Evolutionary conservation across 1,140 invertebrate genomes (phyloP), one percentile per base, ranked within the genome.

Genomic region (Telenomus remus): DNA sequence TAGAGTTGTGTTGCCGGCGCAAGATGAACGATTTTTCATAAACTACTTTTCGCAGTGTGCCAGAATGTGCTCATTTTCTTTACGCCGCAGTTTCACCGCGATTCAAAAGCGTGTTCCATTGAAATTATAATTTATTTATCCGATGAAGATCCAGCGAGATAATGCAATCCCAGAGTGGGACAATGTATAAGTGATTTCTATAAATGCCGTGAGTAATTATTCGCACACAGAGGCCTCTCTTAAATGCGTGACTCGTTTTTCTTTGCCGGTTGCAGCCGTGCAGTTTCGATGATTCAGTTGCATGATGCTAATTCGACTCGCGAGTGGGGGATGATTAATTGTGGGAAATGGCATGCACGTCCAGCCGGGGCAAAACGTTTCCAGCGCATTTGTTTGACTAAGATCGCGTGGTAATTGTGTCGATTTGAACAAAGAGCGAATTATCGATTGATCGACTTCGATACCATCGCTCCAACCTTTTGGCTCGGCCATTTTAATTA

Each of bases 251-350:
- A 56, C 56, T 60, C 43, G n/a, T n/a, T 60, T 51, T 66, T 66
- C 57, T 44, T 56, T 27, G 16, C 4, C 55, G 56, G 66, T 54
- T 54, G 66, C 37, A 1, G 54, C 46, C 55, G 55, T 48, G 66
- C 66, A 35, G 55, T 51, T 47, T 63, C 50, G 54, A 37, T 68
- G 53, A 68, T 61, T 60, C 66, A 60, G 66, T 71, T 63, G 68
- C 48, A 72, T 59, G 69, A 72, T 60, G 69, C 51, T 57, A 46
- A 51, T 16, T 15, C 43, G 34, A 43, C 2, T 10, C 15, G 43
- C 13, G 59, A 39, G 68, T 63, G 47, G 68, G n/a, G 59, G 59
- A 64, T 63, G 59, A 71, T 71, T 71, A 71, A 71, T 63, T 71
- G 68, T 71, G 68, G 68, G 68, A 71, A 71, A 57, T 27, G 6